Percentiles rank a stretch among this genome's conserved stretches.
Conservation (phyloP, 2,797 vertebrate genomes). For the Orientallactaga sibirica region DNA sequence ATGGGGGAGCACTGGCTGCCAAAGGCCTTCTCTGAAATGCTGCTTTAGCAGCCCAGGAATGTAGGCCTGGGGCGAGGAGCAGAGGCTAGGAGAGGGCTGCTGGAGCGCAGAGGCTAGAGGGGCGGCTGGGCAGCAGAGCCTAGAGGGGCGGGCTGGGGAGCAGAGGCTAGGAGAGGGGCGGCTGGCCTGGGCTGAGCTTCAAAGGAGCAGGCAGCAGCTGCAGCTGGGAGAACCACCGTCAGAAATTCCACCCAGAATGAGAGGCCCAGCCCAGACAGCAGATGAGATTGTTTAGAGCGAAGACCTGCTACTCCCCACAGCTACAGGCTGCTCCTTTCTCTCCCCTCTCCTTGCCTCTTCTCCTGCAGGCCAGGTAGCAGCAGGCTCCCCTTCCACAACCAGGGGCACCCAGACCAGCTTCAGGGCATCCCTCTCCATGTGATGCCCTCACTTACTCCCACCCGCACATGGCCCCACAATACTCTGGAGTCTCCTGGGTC, state of each 20-base stretch:
- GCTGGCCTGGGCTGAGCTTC: constrained; percentile 56
- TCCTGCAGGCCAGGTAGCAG: not conserved
- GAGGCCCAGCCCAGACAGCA: constrained; percentile 57
- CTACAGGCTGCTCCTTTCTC: not conserved
- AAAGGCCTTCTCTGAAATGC: not conserved
- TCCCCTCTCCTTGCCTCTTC: not conserved
- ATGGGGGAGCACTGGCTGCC: not conserved
- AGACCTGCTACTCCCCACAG: not conserved
- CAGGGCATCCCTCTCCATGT: not conserved
- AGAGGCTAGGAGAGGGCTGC: not conserved
- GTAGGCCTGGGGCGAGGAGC: not conserved
- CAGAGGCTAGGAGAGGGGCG: not conserved
- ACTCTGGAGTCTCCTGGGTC: not conserved
- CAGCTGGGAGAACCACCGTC: constrained; percentile 28
- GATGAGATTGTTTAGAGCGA: constrained; percentile 69
- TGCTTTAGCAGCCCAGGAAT: constrained; percentile 64
- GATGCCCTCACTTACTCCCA: not conserved
- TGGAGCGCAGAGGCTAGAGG: no score
- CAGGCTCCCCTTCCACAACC: not conserved
- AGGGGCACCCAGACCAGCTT: not conserved
- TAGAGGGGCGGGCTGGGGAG: not conserved
- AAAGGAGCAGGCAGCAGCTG: constrained; percentile 73
- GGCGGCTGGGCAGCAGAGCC: not conserved
- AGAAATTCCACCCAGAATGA: constrained; percentile 73
- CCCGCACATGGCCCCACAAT: not conserved